A percentile compares a stretch with the other conserved stretches of the same genome.
These are phyloP conservation scores for Lamellibrachia luymesi DNA, from an alignment of 1,140 invertebrate species.

Conservation along the genomic window DNA sequence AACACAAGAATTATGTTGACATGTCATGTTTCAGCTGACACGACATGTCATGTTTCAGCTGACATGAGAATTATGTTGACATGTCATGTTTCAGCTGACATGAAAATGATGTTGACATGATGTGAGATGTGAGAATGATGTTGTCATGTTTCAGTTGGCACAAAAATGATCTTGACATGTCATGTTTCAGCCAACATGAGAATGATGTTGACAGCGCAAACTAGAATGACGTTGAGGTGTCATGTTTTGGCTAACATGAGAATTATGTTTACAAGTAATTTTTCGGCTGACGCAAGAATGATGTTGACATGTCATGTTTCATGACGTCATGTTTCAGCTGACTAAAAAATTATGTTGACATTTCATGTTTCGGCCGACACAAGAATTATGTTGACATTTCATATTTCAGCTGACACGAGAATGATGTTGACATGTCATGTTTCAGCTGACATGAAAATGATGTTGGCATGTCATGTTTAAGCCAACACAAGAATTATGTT, in stretches of 20 bases:
- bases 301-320: neutral
- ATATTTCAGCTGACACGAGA: neutral
- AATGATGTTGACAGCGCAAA: neutral
- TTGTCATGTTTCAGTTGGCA: neutral
- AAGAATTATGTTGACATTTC: neutral
- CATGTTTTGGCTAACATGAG: neutral
- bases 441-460: neutral
- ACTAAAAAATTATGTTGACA: neutral
- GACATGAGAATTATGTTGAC: no score
- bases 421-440: neutral
- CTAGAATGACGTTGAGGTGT: neutral
- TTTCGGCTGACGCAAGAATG: neutral
- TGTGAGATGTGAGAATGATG: neutral
- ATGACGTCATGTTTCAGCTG: neutral
- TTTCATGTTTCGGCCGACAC: neutral
- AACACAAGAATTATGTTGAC: no score
- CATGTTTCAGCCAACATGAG: neutral
- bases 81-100: no score
- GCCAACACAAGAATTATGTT: neutral
- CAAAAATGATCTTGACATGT: neutral
- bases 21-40: neutral
- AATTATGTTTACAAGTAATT: neutral
- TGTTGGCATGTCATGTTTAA: neutral
- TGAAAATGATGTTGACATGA: neutral
- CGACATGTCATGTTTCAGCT: neutral